Percentiles rank a stretch among this genome's conserved stretches.
phyloP scores from a whole-genome alignment of 2,888 invertebrate genomes.

The Cheilosia pagana region DNA sequence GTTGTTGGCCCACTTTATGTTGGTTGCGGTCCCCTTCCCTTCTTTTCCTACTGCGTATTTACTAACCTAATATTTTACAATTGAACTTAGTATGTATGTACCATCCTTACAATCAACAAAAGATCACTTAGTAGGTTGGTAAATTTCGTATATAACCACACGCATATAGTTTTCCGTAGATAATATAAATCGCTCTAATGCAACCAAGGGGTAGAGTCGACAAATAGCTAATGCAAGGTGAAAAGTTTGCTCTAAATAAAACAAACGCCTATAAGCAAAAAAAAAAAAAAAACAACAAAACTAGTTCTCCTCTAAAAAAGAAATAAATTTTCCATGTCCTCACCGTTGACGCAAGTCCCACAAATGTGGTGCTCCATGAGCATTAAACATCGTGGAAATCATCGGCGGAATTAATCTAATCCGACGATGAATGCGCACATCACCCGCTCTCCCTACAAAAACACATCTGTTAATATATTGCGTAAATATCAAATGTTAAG shows the following conservation, averaged over 20 bases:
- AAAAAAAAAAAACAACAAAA: conserved; percentile 24
- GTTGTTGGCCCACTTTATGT: background rate
- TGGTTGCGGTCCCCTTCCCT: background rate
- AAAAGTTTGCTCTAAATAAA: background rate
- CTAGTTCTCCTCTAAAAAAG: conserved; percentile 7
- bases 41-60: too few relatives aligned
- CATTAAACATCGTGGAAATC: conserved; percentile 42
- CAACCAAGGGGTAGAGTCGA: background rate
- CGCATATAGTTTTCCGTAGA: too few relatives aligned
- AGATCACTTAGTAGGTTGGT: too few relatives aligned
- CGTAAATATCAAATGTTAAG: conserved; percentile 50
- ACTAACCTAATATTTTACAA: too few relatives aligned
- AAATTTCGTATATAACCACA: too few relatives aligned
- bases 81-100: too few relatives aligned
- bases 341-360: conserved; percentile 48
- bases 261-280: conserved; percentile 4
- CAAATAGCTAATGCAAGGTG: background rate
- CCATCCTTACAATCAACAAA: too few relatives aligned
- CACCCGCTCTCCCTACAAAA: conserved; percentile 34
- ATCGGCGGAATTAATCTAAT: conserved; percentile 66
- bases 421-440: conserved; percentile 59
- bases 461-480: conserved; percentile 60
- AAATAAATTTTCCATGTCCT: conserved; percentile 16
- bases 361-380: conserved; percentile 33
- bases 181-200: background rate